These are phyloP conservation scores for Popillia japonica DNA, from an alignment of 1,140 invertebrate genomes.

Conservation along the genomic window DNA sequence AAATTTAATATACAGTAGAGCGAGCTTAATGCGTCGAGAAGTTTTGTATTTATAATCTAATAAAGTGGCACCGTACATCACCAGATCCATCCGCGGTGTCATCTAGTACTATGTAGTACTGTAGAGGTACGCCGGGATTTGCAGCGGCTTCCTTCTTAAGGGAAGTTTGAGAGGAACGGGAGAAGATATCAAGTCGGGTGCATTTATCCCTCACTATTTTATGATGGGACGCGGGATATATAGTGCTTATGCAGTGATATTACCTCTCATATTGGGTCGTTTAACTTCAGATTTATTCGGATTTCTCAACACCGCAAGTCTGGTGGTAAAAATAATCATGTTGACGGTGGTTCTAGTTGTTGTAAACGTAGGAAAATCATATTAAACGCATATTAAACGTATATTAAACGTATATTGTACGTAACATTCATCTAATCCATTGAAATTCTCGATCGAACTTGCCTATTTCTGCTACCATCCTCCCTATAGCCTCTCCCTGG, in stretches of 20 bases:
- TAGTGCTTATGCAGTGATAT: constrained; percentile 49
- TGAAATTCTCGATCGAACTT: no score
- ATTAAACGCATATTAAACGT: no score
- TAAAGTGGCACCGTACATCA: constrained; percentile 54
- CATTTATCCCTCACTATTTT: constrained; percentile 41
- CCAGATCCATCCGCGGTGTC: constrained; percentile 44
- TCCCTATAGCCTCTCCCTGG: no score
- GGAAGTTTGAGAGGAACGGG: constrained; percentile 44
- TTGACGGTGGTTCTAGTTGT: no score
- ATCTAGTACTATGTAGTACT: constrained; percentile 48
- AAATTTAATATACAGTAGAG: constrained; percentile 30
- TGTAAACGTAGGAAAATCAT: no score
- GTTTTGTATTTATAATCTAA: constrained; percentile 57
- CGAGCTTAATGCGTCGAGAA: constrained; percentile 34
- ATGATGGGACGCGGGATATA: constrained; percentile 41
- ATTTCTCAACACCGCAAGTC: constrained; percentile 41
- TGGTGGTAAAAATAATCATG: no score
- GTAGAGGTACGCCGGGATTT: constrained; percentile 44
- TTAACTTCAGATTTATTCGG: constrained; percentile 51
- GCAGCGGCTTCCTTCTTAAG: constrained; percentile 21
- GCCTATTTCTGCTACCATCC: no score
- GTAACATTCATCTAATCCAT: no score
- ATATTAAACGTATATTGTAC: no score
- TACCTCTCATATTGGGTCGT: constrained; percentile 50
- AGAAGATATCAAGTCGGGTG: neutral